Percentiles rank a stretch among this genome's conserved stretches.
phyloP scores from a whole-genome alignment of 2,797 vertebrate species.

The Dendrocincla fuliginosa region DNA sequence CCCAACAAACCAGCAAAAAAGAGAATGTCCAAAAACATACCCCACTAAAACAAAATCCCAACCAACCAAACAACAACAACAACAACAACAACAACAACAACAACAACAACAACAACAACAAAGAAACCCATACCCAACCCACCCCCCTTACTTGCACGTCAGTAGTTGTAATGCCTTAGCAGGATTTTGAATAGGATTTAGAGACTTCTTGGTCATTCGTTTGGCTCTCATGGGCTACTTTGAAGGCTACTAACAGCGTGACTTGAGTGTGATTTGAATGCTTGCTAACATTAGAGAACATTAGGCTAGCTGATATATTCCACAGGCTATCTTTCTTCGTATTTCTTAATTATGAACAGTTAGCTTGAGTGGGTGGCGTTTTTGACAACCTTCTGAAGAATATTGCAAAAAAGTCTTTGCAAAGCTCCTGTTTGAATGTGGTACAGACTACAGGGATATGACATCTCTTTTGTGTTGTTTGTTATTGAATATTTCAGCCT shows the following conservation, averaged over 20 bases:
- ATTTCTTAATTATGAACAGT: not conserved
- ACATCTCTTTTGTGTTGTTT: slow-evolving; percentile 43
- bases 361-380: not conserved
- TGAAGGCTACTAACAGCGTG: not conserved
- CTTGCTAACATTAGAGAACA: not conserved
- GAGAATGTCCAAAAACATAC: not conserved
- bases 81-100: rapidly evolving
- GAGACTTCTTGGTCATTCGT: not conserved
- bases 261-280: not conserved
- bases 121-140: not conserved
- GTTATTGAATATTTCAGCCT: not conserved
- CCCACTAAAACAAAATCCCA: not conserved
- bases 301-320: not conserved
- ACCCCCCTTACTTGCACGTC: not conserved
- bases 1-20: not conserved
- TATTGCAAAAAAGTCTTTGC: not conserved
- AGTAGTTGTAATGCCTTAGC: not conserved
- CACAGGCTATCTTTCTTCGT: not conserved
- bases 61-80: not conserved
- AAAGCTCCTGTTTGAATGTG: not conserved
- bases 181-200: not conserved
- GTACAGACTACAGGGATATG: not conserved
- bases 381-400: slow-evolving; percentile 16
- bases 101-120: rapidly evolving
- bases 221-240: not conserved